Evolutionary conservation across 1,140 invertebrate species (phyloP).

Genomic region (Arctopsyche grandis): DNA sequence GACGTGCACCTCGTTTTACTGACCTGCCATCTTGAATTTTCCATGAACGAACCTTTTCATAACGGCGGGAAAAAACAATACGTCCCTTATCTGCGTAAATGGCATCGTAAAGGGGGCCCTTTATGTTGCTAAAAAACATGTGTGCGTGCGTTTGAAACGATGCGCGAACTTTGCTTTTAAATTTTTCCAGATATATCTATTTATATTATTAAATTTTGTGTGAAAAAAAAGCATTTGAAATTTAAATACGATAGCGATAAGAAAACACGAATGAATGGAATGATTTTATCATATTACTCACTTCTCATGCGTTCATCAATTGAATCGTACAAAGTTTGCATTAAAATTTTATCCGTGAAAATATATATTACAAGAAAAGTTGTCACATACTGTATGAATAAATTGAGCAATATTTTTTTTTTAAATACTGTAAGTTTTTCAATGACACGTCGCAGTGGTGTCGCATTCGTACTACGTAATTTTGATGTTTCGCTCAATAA

Average conservation of each 20-base stretch:
- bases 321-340: no score
- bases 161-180: conserved; percentile 10
- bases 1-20: conserved; percentile 37
- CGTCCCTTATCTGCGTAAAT: conserved; percentile 45
- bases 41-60: conserved; percentile 51
- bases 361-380: no score
- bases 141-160: not conserved
- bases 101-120: conserved; percentile 38
- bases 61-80: conserved; percentile 47
- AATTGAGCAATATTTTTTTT: no score
- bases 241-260: not conserved
- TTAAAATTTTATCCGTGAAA: no score
- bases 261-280: no score
- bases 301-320: no score
- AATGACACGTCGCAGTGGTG: no score
- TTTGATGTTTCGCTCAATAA: not conserved
- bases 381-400: no score
- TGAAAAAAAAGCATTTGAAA: not conserved
- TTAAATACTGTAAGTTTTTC: no score
- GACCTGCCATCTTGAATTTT: conserved; percentile 54
- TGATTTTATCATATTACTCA: no score
- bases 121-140: conserved; percentile 36
- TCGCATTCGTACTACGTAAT: not conserved
- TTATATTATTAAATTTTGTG: not conserved
- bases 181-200: not conserved